Evolutionary conservation across 2,113 vertebrate genomes (phyloP).

Genomic region (Gasterosteus nipponicus): DNA sequence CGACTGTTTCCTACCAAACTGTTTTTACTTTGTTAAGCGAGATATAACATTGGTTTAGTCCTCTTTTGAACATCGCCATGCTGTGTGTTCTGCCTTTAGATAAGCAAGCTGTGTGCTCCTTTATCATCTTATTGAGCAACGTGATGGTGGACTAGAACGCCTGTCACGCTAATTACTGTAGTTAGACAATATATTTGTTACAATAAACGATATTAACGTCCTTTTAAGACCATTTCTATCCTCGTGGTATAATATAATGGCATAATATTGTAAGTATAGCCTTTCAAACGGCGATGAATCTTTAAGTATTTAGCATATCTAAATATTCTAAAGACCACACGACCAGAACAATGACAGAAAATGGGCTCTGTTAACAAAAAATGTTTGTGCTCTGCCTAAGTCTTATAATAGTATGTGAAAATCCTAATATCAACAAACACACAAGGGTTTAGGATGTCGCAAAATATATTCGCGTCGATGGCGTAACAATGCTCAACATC

Average conservation of each 20-base stretch:
- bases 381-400: neutral
- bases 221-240: neutral
- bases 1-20: neutral
- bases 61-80: neutral
- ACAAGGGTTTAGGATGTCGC: neutral
- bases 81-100: neutral
- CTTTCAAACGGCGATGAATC: neutral
- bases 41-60: too few species aligned
- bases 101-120: constrained; percentile 5
- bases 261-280: neutral
- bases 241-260: neutral
- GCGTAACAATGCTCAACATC: too few species aligned
- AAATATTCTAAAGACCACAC: neutral
- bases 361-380: neutral
- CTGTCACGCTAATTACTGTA: neutral
- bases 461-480: too few species aligned
- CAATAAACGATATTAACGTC: neutral
- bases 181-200: neutral
- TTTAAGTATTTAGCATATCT: neutral
- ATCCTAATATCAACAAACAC: too few species aligned
- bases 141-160: neutral
- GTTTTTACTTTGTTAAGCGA: too few species aligned
- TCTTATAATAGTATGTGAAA: neutral
- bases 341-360: neutral
- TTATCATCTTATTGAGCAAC: neutral